Evolutionary conservation across 2,888 invertebrate species (phyloP), one percentile per base, ranked within the genome.

Genomic region (Drosophila rubida): DNA sequence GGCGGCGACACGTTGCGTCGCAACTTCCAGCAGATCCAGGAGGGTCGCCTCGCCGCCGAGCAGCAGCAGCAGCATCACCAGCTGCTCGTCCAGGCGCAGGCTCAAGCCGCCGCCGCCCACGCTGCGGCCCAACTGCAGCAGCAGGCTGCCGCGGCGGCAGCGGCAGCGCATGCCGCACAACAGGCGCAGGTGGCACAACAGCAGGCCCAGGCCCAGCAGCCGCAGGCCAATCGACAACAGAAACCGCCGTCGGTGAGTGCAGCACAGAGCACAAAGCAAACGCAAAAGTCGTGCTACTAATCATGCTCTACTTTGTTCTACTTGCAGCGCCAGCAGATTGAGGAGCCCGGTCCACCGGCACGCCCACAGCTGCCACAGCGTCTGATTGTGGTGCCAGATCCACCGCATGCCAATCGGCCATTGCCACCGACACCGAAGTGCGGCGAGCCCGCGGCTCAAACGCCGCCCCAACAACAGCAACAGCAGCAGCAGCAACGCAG

Each of bases 21-120:
- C 66, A 99, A 99, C 93, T 99, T 99, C 94, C 98, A 98, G 91
- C 97, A 98, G 92, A 97, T 99, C 82, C 99, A 99, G 92, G 97
- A 95, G 88, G 95, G 95, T 55, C 93, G 95, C 67, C 94, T 95
- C 58, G 92, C 94, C 60, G 94, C 94, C 66, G 94, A 94, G 51
- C 94, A 94, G 88, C 94, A 93, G 45, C 93, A 94, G 57, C 91
- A 90, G 41, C 93, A 88, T 53, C 82, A 88, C 64, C 89, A 88
- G 44, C 54, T 89, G 57, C 78, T 86, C 22, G 85, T 80, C 19
- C 83, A 82, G 54, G 89, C 87, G 0, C 88, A 87, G 53, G 85
- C 85, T 0, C 80, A 80, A 37, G 79, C 73, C 4, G 88, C 88
- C 0, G 89, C 88, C 3, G 90, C 87, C 0, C 84, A 85, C 51